Conservation (phyloP, 2,797 vertebrate species). For the Sciurus vulgaris region DNA sequence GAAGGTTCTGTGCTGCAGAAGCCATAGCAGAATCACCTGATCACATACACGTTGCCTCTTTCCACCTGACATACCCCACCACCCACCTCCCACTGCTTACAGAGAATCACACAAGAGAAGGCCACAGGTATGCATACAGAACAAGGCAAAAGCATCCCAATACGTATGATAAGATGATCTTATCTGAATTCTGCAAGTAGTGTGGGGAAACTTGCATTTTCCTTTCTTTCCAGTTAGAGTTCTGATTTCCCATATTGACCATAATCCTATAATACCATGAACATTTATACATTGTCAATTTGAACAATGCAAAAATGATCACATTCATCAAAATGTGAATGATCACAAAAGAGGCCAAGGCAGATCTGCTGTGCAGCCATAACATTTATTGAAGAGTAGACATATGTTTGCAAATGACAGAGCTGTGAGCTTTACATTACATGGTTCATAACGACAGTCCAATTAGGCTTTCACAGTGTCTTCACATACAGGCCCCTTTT, state of each 20-base stretch:
- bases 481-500: neutral
- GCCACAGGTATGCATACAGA: neutral
- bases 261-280: neutral
- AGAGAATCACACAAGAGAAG: neutral
- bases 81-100: neutral
- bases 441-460: neutral
- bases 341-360: conserved; percentile 69
- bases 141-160: neutral
- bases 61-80: neutral
- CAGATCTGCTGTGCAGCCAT: neutral
- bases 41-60: fast-evolving
- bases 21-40: neutral
- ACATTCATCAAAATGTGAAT: conserved; percentile 51
- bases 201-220: neutral
- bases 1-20: neutral
- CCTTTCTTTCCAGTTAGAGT: conserved; percentile 23
- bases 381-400: conserved; percentile 70
- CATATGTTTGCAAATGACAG: conserved; percentile 62
- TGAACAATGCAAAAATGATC: neutral
- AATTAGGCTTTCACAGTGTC: neutral
- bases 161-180: neutral
- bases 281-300: neutral
- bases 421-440: neutral
- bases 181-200: neutral
- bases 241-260: conserved; percentile 24